A percentile compares a stretch with the other conserved stretches of the same genome.
Evolutionary conservation across 2,113 vertebrate genomes (phyloP).

Genomic region (Ageneiosus marmoratus): DNA sequence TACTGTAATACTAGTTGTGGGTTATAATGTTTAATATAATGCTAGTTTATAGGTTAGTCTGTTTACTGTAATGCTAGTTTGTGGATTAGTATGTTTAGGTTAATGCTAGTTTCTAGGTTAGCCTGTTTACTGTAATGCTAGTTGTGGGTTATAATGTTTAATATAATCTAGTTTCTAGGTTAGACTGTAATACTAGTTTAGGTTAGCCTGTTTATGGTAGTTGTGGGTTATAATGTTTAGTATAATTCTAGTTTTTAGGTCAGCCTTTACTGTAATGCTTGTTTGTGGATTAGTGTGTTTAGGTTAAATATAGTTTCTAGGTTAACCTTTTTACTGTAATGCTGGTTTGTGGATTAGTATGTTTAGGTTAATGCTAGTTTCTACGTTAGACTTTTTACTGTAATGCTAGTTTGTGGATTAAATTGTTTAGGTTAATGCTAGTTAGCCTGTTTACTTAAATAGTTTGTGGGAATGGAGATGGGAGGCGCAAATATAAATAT

Average conservation of each 20-base stretch:
- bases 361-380: background rate
- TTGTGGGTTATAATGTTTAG: background rate
- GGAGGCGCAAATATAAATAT: too few relatives aligned
- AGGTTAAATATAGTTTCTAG: background rate
- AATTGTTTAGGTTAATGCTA: background rate
- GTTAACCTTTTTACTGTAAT: background rate
- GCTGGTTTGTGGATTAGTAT: background rate
- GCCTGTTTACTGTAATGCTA: background rate
- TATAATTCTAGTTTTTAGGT: background rate
- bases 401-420: background rate
- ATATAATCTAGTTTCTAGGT: background rate
- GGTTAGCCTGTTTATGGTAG: background rate
- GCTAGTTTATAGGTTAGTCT: background rate
- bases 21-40: background rate
- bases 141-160: background rate
- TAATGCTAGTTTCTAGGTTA: background rate
- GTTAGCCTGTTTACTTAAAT: background rate
- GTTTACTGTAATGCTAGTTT: background rate
- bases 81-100: background rate
- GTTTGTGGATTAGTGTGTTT: background rate
- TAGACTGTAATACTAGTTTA: background rate
- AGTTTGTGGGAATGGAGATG: background rate
- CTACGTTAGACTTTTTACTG: background rate
- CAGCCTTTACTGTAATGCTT: background rate
- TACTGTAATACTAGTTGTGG: background rate